These are phyloP conservation scores for Argya squamiceps DNA, from an alignment of 2,797 vertebrate genomes.

Conservation along the genomic window DNA sequence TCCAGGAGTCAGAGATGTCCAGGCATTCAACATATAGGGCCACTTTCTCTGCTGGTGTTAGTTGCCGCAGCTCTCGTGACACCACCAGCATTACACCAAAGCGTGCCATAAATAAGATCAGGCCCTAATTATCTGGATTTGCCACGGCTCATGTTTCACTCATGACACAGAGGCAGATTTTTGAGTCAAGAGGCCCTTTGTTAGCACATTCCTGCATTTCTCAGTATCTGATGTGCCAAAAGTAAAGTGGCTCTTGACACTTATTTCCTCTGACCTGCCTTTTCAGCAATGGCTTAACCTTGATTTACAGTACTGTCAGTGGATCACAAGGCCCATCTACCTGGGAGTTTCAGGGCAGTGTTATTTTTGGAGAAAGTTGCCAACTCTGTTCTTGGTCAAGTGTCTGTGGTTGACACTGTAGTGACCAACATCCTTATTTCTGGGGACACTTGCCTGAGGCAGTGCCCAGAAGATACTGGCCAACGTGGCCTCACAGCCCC, in stretches of 20 bases:
- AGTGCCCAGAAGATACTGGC: background rate
- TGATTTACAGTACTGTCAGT: background rate
- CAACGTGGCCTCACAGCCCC: background rate
- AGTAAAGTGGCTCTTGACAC: background rate
- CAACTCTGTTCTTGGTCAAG: background rate
- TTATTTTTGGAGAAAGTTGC: background rate
- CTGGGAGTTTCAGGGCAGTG: background rate
- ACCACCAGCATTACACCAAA: background rate
- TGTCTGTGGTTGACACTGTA: background rate
- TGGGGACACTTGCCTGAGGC: background rate
- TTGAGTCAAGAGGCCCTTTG: conserved; percentile 27
- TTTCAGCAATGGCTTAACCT: background rate
- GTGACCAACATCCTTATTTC: fast-evolving
- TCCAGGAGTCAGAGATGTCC: background rate
- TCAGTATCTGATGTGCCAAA: background rate
- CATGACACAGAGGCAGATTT: background rate
- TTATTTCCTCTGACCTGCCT: background rate
- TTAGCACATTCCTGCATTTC: background rate
- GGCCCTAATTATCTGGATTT: background rate
- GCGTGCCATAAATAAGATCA: background rate
- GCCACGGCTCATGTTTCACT: background rate
- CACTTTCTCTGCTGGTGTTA: background rate
- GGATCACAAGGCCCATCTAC: background rate
- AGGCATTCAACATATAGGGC: background rate
- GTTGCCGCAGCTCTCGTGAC: background rate